Percentiles rank a stretch among this genome's conserved stretches.
These are phyloP conservation scores for Stenolophus ochropezus DNA, from an alignment of 2,888 invertebrate species.

Conservation along the genomic window DNA sequence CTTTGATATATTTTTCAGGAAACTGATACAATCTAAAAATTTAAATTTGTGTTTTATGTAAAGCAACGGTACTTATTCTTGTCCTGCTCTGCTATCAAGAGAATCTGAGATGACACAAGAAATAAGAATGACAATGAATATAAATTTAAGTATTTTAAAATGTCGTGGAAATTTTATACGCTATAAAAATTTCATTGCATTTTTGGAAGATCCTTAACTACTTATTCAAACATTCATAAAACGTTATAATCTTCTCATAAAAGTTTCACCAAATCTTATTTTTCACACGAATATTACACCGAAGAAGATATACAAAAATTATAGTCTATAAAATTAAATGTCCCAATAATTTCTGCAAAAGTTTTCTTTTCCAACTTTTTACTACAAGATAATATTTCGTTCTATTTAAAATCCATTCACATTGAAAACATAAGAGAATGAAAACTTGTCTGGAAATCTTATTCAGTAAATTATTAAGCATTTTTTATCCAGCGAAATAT, in stretches of 20 bases:
- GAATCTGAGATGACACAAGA: slow-evolving; percentile 1
- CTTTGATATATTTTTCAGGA: neutral
- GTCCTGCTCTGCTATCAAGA: neutral
- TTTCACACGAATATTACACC: neutral
- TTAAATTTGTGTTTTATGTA: neutral
- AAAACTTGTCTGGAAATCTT: no score
- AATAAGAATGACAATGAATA: slow-evolving; percentile 18
- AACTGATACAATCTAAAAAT: neutral
- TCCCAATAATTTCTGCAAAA: no score
- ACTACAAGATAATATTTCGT: no score
- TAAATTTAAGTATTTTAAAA: slow-evolving; percentile 30
- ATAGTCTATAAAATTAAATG: no score
- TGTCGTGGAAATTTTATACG: slow-evolving; percentile 14
- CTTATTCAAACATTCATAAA: slow-evolving; percentile 23
- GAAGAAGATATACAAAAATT: neutral
- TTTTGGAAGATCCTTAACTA: slow-evolving; percentile 21
- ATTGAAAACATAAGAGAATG: no score
- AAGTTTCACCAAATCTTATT: neutral
- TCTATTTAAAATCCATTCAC: no score
- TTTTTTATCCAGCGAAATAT: no score
- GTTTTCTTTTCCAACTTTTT: no score
- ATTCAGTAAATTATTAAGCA: no score
- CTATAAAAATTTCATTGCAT: slow-evolving; percentile 33
- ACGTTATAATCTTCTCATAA: neutral
- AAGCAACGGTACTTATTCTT: neutral